Evolutionary conservation across 2,888 invertebrate genomes (phyloP).

Genomic region (Odiellus spinosus): DNA sequence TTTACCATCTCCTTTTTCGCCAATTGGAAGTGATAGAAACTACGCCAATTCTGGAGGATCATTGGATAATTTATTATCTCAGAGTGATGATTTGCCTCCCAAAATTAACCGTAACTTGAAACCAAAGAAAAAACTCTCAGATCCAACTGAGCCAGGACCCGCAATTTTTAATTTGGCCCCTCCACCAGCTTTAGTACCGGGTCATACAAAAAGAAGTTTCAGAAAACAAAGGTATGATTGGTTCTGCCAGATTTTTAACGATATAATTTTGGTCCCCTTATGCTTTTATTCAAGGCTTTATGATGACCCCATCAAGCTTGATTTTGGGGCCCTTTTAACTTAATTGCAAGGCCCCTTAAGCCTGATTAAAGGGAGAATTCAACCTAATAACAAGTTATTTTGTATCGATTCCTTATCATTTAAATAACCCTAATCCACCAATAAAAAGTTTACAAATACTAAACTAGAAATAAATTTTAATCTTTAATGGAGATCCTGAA

Average conservation of each 20-base stretch:
- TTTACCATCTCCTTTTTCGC: conserved; percentile 36
- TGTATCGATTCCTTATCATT: no score
- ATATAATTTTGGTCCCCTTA: background rate
- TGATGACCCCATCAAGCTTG: no score
- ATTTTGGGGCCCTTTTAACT: no score
- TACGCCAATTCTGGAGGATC: conserved; percentile 29
- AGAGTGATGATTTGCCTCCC: conserved; percentile 41
- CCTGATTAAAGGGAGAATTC: no score
- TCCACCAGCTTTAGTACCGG: conserved; percentile 17
- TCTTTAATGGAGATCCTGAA: no score
- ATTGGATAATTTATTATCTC: conserved; percentile 10
- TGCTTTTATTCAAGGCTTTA: no score
- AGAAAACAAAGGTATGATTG: conserved; percentile 18
- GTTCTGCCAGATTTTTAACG: background rate
- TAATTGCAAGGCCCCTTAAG: no score
- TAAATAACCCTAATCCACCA: no score
- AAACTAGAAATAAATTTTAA: no score
- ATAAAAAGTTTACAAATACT: no score
- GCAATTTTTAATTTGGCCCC: conserved; percentile 17
- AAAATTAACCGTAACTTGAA: conserved; percentile 65
- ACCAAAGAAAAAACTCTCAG: conserved; percentile 42
- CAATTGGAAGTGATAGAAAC: conserved; percentile 37
- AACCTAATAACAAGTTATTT: no score
- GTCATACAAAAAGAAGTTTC: conserved; percentile 19
- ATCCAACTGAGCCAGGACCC: conserved; percentile 8